These are phyloP conservation scores for Clarias fuscus DNA, from an alignment of 2,797 vertebrate species.

Conservation along the genomic window DNA sequence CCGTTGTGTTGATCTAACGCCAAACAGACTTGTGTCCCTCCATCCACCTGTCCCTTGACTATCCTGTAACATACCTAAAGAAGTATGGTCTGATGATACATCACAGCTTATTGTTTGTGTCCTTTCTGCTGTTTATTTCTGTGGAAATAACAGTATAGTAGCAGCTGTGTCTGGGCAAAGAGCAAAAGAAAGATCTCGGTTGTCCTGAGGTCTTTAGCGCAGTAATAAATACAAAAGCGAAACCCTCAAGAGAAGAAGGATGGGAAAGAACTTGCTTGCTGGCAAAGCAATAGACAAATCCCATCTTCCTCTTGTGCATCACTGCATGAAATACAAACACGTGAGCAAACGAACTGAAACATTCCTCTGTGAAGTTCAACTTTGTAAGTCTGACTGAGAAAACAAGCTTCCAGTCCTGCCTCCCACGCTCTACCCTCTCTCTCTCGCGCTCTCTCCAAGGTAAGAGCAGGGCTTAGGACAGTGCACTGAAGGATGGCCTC, in stretches of 20 bases:
- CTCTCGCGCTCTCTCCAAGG: conserved; percentile 56
- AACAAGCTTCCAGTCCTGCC: conserved; percentile 48
- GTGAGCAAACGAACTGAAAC: conserved; percentile 58
- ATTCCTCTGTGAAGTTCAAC: conserved; percentile 47
- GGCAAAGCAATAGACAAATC: conserved; percentile 50
- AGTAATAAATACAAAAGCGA: conserved; percentile 39
- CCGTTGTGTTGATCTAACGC: conserved; percentile 61
- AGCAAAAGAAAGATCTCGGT: neutral
- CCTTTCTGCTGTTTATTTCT: conserved; percentile 39
- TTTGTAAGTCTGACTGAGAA: conserved; percentile 55
- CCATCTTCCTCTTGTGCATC: conserved; percentile 47
- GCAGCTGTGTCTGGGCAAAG: conserved; percentile 30
- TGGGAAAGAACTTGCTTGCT: conserved; percentile 30
- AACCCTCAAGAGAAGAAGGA: conserved; percentile 8
- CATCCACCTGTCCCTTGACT: conserved; percentile 57
- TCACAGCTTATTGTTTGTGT: conserved; percentile 24
- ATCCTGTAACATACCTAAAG: conserved; percentile 47
- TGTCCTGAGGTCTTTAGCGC: conserved; percentile 10
- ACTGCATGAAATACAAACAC: conserved; percentile 53
- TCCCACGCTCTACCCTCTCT: conserved; percentile 46
- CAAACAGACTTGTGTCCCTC: conserved; percentile 23
- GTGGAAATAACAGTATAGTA: conserved; percentile 13
- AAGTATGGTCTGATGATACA: conserved; percentile 46
- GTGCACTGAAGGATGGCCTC: conserved; percentile 46
- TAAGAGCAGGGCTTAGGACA: conserved; percentile 11